Evolutionary conservation across 2,888 invertebrate genomes (phyloP).

Genomic region (Drosophila kambysellisi): DNA sequence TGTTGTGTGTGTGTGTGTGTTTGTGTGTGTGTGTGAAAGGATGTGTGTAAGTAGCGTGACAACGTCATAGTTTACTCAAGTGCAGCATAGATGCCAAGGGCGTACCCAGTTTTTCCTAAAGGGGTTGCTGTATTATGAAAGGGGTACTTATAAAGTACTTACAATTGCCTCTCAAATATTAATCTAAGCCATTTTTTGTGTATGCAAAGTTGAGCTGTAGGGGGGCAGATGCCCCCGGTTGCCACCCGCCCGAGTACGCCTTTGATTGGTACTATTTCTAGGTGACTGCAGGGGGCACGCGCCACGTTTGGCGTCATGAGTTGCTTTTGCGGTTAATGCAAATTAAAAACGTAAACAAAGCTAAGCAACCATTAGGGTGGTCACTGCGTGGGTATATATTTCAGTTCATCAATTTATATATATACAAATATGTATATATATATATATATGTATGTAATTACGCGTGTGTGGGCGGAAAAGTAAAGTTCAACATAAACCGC

Average conservation of each 20-base stretch:
- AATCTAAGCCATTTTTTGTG: not conserved
- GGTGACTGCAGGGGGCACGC: conserved; percentile 37
- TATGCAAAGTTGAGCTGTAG: not conserved
- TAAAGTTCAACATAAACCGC: conserved; percentile 18
- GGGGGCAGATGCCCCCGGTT: not conserved
- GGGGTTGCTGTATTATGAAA: not conserved
- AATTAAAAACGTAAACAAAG: conserved; percentile 74
- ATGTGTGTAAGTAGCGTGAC: conserved; percentile 3
- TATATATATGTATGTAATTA: not conserved
- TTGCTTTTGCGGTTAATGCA: conserved; percentile 52
- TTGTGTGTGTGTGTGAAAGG: not conserved
- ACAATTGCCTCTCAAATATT: not conserved
- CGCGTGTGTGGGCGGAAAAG: conserved; percentile 12
- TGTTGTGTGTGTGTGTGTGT: not conserved
- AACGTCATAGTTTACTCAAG: conserved; percentile 53
- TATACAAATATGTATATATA: not conserved
- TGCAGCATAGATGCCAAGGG: conserved; percentile 34
- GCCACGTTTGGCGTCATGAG: conserved; percentile 60
- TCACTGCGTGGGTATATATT: conserved; percentile 28
- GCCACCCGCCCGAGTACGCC: not conserved
- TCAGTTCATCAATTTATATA: not conserved
- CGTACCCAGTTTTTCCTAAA: not conserved
- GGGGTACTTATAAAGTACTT: not conserved
- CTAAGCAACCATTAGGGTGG: conserved; percentile 19
- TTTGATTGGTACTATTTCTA: not conserved